Conservation (phyloP, 2,888 invertebrate genomes). For the Pristionchus exspectatus region DNA sequence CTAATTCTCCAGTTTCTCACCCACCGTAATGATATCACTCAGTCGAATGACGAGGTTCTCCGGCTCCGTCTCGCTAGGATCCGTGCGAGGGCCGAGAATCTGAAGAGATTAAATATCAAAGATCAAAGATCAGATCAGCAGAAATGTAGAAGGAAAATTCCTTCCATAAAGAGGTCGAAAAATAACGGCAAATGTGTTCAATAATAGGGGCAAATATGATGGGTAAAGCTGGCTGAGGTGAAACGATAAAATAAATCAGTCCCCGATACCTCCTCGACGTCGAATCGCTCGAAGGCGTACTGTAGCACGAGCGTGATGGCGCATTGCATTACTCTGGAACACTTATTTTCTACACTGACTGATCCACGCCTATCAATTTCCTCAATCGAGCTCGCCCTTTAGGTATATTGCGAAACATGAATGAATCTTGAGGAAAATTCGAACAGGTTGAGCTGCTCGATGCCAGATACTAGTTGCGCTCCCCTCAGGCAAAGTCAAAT, state of each 20-base stretch:
- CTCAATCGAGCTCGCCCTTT: no score
- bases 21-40: slow-evolving; percentile 49
- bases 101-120: background rate
- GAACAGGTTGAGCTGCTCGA: no score
- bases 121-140: no score
- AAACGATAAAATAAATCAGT: background rate
- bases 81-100: slow-evolving; percentile 46
- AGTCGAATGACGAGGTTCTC: slow-evolving; percentile 56
- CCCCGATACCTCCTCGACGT: slow-evolving; percentile 89
- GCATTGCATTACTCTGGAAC: slow-evolving; percentile 86
- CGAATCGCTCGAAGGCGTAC: slow-evolving; percentile 92
- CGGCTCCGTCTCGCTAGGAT: background rate
- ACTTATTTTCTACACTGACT: no score
- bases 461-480: no score
- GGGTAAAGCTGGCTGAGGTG: background rate
- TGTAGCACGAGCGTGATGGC: slow-evolving; percentile 95
- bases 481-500: no score
- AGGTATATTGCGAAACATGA: no score
- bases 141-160: background rate
- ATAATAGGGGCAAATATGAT: no score
- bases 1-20: background rate
- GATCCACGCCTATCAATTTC: no score
- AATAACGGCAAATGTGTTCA: no score
- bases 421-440: no score
- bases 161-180: no score